Conservation (phyloP, 2,888 invertebrate species). For the Ametastegia equiseti region DNA sequence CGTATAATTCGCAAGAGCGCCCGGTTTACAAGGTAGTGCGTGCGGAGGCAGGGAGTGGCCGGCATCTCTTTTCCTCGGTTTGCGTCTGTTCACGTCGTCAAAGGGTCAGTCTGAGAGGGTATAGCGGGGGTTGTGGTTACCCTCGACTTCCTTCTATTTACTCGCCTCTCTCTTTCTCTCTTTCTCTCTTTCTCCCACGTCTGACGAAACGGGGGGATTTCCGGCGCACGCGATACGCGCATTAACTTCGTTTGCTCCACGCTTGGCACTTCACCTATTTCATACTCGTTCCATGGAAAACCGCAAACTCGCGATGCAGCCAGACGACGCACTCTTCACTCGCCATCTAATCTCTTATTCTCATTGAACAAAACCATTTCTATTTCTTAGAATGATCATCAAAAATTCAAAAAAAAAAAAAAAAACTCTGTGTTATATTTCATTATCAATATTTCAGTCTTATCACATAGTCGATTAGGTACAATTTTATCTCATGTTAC, state of each 20-base stretch:
- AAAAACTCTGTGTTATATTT: too few relatives aligned
- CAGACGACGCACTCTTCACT: background rate
- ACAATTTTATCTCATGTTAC: too few relatives aligned
- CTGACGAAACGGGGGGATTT: conserved; percentile 59
- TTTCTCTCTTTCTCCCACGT: background rate
- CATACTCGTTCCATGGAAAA: conserved; percentile 34
- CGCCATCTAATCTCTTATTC: background rate
- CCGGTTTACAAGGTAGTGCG: background rate
- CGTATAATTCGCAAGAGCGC: conserved; percentile 24
- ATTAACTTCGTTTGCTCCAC: conserved; percentile 65
- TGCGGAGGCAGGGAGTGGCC: conserved; percentile 42
- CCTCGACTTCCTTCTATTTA: conserved; percentile 7
- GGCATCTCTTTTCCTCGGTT: conserved; percentile 20
- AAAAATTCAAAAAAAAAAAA: too few relatives aligned
- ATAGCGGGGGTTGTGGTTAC: conserved; percentile 22
- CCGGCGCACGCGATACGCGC: conserved; percentile 70
- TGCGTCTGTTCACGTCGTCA: background rate
- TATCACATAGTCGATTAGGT: too few relatives aligned
- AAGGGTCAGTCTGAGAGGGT: conserved; percentile 14
- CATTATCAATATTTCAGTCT: too few relatives aligned
- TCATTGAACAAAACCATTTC: background rate
- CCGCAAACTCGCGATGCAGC: conserved; percentile 30
- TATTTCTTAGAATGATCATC: too few relatives aligned
- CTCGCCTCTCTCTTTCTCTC: background rate
- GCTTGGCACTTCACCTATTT: conserved; percentile 49